These are phyloP conservation scores for Gadopsis bispinosus DNA, from an alignment of 2,797 vertebrate species.

Conservation along the genomic window DNA sequence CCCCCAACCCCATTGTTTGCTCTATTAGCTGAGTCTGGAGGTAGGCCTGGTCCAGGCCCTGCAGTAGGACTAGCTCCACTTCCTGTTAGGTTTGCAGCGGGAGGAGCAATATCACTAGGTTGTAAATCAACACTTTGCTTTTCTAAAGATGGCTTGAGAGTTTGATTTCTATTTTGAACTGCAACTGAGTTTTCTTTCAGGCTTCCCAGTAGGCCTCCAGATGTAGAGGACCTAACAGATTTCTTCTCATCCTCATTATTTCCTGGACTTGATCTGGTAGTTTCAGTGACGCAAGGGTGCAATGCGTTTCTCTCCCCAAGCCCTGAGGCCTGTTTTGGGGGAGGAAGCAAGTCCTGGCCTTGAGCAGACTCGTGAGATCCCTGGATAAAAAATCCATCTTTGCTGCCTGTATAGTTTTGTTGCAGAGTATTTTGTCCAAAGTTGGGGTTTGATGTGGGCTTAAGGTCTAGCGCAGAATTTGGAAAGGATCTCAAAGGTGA, in stretches of 20 bases:
- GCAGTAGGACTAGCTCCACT: constrained; percentile 19
- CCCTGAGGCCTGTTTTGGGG: constrained; percentile 34
- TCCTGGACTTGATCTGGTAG: constrained; percentile 24
- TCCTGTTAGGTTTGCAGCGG: constrained; percentile 19
- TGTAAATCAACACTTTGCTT: constrained; percentile 35
- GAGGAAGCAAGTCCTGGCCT: constrained; percentile 27
- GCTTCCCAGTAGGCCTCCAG: constrained; percentile 21
- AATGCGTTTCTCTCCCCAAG: constrained; percentile 74
- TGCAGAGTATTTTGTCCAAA: constrained; percentile 46
- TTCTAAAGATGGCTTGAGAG: constrained; percentile 44
- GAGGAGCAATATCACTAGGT: not conserved
- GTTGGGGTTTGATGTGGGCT: constrained; percentile 14
- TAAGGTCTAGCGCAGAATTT: constrained; percentile 31
- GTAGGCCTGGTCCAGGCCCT: constrained; percentile 13
- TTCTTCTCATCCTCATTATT: constrained; percentile 45
- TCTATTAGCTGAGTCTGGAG: constrained; percentile 20
- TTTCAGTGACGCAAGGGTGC: constrained; percentile 72
- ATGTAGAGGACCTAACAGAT: not conserved
- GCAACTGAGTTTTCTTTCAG: constrained; percentile 21
- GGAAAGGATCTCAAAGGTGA: constrained; percentile 64
- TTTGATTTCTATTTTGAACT: constrained; percentile 40
- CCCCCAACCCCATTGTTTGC: not conserved
- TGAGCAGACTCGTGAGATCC: constrained; percentile 42
- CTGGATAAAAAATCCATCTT: constrained; percentile 46
- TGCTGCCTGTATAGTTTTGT: constrained; percentile 23